These are phyloP conservation scores for Catostomus latipinnis DNA, from an alignment of 2,797 vertebrate genomes.

Conservation along the genomic window DNA sequence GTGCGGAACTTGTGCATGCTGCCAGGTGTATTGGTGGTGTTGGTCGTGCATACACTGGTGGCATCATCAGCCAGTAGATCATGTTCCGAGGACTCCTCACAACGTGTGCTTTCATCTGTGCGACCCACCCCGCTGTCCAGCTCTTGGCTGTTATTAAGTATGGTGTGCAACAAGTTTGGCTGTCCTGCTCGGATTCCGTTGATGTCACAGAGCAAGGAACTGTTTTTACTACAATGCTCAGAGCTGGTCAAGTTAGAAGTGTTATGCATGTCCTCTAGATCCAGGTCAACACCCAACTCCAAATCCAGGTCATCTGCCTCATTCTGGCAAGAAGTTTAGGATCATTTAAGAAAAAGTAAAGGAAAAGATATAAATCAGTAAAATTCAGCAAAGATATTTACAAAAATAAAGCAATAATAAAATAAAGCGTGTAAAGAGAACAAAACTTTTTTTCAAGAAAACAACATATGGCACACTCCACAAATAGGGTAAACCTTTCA, in stretches of 20 bases:
- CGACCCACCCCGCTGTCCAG: constrained; percentile 85
- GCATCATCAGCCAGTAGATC: constrained; percentile 83
- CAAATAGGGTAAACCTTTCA: no score
- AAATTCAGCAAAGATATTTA: not conserved
- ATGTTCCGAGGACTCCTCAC: constrained; percentile 83
- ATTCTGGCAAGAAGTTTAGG: constrained; percentile 52
- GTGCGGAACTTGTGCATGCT: constrained; percentile 75
- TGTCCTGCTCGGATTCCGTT: constrained; percentile 48
- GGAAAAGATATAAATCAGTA: not conserved
- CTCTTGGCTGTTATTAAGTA: constrained; percentile 82
- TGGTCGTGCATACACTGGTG: constrained; percentile 78
- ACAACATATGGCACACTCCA: no score
- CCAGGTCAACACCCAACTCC: constrained; percentile 49
- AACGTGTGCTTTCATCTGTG: constrained; percentile 85
- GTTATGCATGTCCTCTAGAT: constrained; percentile 47
- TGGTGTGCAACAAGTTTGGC: constrained; percentile 62
- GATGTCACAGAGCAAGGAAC: constrained; percentile 39
- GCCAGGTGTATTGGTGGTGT: constrained; percentile 77
- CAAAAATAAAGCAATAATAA: not conserved
- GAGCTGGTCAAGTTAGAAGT: constrained; percentile 56
- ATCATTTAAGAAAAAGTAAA: not conserved
- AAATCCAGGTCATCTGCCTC: constrained; percentile 63
- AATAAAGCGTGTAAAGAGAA: no score
- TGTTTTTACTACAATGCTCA: constrained; percentile 13
- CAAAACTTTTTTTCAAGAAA: no score